Evolutionary conservation across 2,113 vertebrate genomes (phyloP).

Genomic region (Paradoxurus hermaphroditus): DNA sequence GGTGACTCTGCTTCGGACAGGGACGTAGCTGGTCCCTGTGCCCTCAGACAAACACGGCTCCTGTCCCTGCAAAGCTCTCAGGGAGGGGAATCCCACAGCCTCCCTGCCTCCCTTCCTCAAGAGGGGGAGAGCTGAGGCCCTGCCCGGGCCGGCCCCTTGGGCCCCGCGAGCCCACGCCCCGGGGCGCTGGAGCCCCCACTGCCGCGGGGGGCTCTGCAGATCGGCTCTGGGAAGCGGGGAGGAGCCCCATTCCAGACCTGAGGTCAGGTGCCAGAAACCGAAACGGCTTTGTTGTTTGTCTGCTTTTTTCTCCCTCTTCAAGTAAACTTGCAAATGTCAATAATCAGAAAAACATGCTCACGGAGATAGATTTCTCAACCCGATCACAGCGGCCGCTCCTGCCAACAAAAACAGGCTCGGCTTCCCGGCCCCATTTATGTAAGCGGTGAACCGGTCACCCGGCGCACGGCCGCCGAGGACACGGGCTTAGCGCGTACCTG

Average conservation of each 20-base stretch:
- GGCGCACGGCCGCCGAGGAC: background rate
- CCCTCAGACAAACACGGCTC: background rate
- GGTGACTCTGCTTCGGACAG: background rate
- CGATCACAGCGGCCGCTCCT: background rate
- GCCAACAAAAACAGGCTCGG: constrained; percentile 71
- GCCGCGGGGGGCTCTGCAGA: fast-evolving
- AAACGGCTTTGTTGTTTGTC: background rate
- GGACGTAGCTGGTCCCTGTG: background rate
- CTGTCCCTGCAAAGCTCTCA: background rate
- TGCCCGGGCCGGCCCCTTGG: background rate
- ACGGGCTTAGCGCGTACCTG: background rate
- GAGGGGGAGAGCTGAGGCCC: background rate
- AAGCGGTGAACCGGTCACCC: background rate
- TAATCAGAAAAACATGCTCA: constrained; percentile 29
- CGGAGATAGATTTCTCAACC: constrained; percentile 53
- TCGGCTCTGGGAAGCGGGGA: background rate
- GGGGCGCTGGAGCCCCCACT: background rate
- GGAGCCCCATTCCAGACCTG: background rate
- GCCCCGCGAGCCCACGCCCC: background rate
- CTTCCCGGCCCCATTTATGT: constrained; percentile 60
- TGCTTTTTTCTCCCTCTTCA: background rate
- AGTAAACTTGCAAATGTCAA: constrained; percentile 53
- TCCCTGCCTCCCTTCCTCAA: background rate
- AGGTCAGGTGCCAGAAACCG: background rate
- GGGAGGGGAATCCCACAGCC: background rate